These are phyloP conservation scores for Kryphioiulus occultus DNA, from an alignment of 2,888 invertebrate genomes.

Conservation along the genomic window DNA sequence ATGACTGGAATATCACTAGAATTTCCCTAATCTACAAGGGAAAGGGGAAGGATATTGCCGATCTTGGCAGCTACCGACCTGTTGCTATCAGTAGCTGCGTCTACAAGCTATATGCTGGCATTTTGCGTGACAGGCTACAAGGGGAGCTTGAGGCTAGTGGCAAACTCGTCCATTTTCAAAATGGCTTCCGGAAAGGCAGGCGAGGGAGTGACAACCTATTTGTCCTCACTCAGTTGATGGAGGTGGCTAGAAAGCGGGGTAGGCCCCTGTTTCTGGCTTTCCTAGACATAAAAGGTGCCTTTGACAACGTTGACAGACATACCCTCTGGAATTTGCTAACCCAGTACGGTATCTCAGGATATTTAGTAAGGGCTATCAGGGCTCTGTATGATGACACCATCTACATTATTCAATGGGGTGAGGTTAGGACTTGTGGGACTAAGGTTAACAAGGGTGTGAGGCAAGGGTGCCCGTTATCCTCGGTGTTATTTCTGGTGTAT, in stretches of 20 bases:
- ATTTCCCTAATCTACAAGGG: background rate
- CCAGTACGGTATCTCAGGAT: background rate
- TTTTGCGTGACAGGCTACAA: background rate
- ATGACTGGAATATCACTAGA: background rate
- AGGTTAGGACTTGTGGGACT: background rate
- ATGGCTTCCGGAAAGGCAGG: background rate
- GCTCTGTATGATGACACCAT: background rate
- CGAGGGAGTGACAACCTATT: background rate
- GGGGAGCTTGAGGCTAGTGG: background rate
- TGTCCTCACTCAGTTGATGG: background rate
- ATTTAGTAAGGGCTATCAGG: background rate
- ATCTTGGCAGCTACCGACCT: background rate
- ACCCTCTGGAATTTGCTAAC: background rate
- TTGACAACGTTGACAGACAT: background rate
- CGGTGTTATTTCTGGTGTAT: background rate
- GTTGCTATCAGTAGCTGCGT: background rate
- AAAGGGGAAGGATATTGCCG: background rate
- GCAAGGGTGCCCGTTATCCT: background rate
- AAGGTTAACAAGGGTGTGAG: background rate
- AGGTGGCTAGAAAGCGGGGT: background rate
- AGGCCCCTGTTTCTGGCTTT: background rate
- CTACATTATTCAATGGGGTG: background rate
- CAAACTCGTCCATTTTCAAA: background rate
- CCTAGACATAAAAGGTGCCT: background rate
- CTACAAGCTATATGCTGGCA: background rate